Base-by-base conservation (phyloP, 1,140 invertebrate genomes). In the Solen grandis region DNA sequence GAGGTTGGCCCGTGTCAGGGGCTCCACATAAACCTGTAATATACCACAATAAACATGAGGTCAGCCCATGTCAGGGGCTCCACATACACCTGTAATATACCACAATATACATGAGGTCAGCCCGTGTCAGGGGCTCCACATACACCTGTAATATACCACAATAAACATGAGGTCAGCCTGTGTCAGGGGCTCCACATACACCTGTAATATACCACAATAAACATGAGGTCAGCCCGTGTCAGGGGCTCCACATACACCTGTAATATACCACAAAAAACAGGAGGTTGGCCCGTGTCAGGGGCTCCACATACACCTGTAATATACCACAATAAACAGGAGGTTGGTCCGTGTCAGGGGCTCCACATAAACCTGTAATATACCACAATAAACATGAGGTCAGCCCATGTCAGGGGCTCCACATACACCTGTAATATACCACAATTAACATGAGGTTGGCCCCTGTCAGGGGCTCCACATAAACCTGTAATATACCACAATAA, bases 191-290 rank as follows among this genome's bases (percentile, higher is more conserved):
- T 97, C 95, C 16, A 99, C 93, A 87, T 96, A 99, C 1, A 99
- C 95, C 94, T 95, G 76, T 3, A 76, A 85, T n/a, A n/a, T n/a
- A n/a, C n/a, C n/a, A n/a, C 69, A 81, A 95, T 95, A 75, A 94
- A 93, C 41, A 94, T 88, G 19, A 98, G 93, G 93, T 99, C 98
- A 25, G 94, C 93, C 38, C 95, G 93, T 0, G 93, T 94, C 62
- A 99, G 93, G 19, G 96, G 94, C 80, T 97, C 95, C 16, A 99
- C 93, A 87, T 96, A 99, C 1, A 99, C 95, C 94, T 95, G 76
- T 3, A 76, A 85, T n/a, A n/a, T n/a, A n/a, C n/a, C n/a, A n/a
- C 69, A 81, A 95, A 95, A 75, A 94, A 93, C 41, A 94, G 88
- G 19, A 98, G 93, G 93, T 99, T 98, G 25, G 94, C 93, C 38